Evolutionary conservation across 2,888 invertebrate species (phyloP).

Genomic region (Polyommatus icarus): DNA sequence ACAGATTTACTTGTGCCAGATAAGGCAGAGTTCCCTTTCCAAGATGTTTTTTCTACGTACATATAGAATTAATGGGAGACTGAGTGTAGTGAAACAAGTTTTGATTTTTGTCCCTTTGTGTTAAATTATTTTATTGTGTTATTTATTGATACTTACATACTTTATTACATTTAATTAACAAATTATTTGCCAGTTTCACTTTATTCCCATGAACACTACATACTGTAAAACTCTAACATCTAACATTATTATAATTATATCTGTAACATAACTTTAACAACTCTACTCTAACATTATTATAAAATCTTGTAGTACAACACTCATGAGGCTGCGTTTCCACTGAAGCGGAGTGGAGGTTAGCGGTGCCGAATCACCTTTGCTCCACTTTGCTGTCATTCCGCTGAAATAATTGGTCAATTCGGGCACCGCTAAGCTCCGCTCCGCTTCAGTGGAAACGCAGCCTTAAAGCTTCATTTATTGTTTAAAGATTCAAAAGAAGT

Average conservation of each 20-base stretch:
- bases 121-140: slow-evolving; percentile 29
- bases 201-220: neutral
- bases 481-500: neutral
- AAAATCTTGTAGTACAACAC: too few relatives aligned
- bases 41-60: slow-evolving; percentile 82
- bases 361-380: too few relatives aligned
- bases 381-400: too few relatives aligned
- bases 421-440: too few relatives aligned
- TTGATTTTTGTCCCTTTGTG: slow-evolving; percentile 26
- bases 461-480: too few relatives aligned
- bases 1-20: slow-evolving; percentile 87
- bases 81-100: slow-evolving; percentile 34
- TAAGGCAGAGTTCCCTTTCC: slow-evolving; percentile 90
- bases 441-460: too few relatives aligned
- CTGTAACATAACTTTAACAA: too few relatives aligned
- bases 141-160: neutral
- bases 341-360: too few relatives aligned
- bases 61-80: slow-evolving; percentile 32
- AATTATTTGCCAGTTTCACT: neutral
- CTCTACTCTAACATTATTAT: too few relatives aligned
- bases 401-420: too few relatives aligned
- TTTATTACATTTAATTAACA: neutral
- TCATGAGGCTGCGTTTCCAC: too few relatives aligned
- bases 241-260: too few relatives aligned
- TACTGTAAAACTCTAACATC: neutral